Evolutionary conservation across 2,113 vertebrate species (phyloP), one percentile per base, ranked within the genome.

Genomic region (Monarcha castaneiventris): DNA sequence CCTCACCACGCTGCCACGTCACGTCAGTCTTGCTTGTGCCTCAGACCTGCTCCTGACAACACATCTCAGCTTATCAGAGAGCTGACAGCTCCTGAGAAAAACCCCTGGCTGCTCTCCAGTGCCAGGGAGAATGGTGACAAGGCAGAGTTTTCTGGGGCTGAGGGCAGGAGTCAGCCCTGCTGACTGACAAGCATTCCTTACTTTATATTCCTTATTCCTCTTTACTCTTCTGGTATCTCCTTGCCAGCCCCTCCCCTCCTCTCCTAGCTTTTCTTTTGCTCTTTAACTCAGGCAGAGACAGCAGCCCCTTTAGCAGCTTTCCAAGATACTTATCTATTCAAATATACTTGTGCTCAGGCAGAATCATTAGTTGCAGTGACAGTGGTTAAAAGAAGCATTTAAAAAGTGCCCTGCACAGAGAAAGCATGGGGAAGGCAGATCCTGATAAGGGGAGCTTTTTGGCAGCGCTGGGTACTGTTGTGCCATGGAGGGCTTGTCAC

Each of bases 321-420:
- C 77, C 46, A n/a, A 96, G 96, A 94, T 95, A 81, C 49, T 81
- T 93, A 96, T 92, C 95, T 96, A 97, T 96, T 96, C 81, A 96
- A 96, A 96, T 89, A 91, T n/a, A 94, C 27, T 62, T 46, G 69
- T 75, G 95, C 76, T 91, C 23, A 73, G 92, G 54, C 84, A 94
- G 93, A 94, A 82, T 85, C 84, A 76, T 89, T 87, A 94, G 84
- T 33, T 71, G 89, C 80, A 91, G 71, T 91, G 91, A 95, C 84
- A 92, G 83, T 67, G 62, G 78, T 92, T 95, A 95, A 94, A 89
- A 92, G 89, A 37, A 89, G 46, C 74, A 74, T 94, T 94, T 85
- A 48, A 73, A 44, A 96, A 88, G 54, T 32, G 55, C 74, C 63
- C 67, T 87, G 92, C 52, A 78, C 29, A 55, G 77, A 85, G 56